These are phyloP conservation scores for Cuniculus paca DNA, from an alignment of 2,797 vertebrate species.

Conservation along the genomic window DNA sequence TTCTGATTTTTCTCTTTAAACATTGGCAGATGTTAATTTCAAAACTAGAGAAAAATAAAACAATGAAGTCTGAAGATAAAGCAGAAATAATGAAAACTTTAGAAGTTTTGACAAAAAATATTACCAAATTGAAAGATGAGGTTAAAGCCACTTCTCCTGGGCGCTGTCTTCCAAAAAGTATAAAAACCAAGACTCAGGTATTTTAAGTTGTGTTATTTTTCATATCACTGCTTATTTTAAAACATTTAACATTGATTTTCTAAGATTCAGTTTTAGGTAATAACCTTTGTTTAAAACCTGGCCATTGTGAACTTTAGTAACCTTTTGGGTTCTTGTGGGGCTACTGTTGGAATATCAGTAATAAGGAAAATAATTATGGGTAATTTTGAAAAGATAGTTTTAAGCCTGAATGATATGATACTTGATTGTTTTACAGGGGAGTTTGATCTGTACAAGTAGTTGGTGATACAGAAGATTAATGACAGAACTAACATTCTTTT, in stretches of 20 bases:
- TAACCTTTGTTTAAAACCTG: conserved; percentile 5
- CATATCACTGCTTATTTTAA: conserved; percentile 52
- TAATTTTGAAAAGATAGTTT: conserved; percentile 27
- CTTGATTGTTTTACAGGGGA: conserved; percentile 41
- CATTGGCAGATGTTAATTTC: conserved; percentile 95
- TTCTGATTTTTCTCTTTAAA: conserved; percentile 63
- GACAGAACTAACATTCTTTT: background rate
- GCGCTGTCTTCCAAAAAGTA: conserved; percentile 87
- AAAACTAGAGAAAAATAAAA: conserved; percentile 98
- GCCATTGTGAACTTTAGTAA: background rate
- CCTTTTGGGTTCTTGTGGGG: background rate
- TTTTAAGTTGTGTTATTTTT: conserved; percentile 44
- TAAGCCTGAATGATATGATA: background rate
- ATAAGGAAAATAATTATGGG: conserved; percentile 16
- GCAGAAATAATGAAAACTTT: conserved; percentile 97
- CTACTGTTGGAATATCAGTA: conserved; percentile 35
- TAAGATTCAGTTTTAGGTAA: conserved; percentile 28
- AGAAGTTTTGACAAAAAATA: conserved; percentile 94
- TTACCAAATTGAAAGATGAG: conserved; percentile 98
- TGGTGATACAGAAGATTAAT: background rate
- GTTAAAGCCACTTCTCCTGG: conserved; percentile 93
- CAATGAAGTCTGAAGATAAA: conserved; percentile 97
- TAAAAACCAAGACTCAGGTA: conserved; percentile 98
- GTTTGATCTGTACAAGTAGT: conserved; percentile 51
- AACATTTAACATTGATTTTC: conserved; percentile 23